Percentiles rank a stretch among this genome's conserved stretches.
Conservation (phyloP, 2,797 vertebrate genomes). For the Anguilla pacifica region DNA sequence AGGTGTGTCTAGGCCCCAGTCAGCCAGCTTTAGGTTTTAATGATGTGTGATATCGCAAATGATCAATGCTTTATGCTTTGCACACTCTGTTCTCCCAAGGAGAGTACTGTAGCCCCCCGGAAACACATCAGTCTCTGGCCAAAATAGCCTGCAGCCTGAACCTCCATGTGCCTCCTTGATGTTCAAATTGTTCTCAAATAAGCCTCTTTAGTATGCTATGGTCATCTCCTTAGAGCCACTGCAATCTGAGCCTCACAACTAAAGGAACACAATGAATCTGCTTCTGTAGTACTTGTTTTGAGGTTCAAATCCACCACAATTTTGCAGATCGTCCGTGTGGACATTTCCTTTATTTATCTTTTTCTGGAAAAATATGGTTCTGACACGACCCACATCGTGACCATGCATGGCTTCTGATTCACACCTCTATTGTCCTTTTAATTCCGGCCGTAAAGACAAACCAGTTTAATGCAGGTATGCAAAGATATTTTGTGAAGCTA, state of each 20-base stretch:
- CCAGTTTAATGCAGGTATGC: neutral
- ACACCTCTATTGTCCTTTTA: neutral
- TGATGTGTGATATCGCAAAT: neutral
- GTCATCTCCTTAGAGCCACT: neutral
- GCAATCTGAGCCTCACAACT: too few relatives aligned
- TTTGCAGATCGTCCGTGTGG: neutral
- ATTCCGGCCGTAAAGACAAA: neutral
- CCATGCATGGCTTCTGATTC: neutral
- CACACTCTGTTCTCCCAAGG: neutral
- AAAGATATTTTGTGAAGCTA: neutral
- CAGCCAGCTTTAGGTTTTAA: neutral
- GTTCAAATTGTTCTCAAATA: neutral
- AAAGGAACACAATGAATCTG: neutral
- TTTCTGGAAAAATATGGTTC: neutral
- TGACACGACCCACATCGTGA: too few relatives aligned
- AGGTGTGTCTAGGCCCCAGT: neutral
- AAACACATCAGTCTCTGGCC: neutral
- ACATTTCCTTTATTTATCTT: conserved; percentile 15
- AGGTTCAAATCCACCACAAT: neutral
- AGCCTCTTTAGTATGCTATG: neutral
- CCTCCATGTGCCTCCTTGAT: neutral
- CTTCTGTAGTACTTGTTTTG: neutral
- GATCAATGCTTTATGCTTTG: neutral
- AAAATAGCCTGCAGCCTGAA: neutral
- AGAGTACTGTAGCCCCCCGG: neutral